These are phyloP conservation scores for Myzus persicae DNA, from an alignment of 1,140 invertebrate genomes.

Conservation along the genomic window DNA sequence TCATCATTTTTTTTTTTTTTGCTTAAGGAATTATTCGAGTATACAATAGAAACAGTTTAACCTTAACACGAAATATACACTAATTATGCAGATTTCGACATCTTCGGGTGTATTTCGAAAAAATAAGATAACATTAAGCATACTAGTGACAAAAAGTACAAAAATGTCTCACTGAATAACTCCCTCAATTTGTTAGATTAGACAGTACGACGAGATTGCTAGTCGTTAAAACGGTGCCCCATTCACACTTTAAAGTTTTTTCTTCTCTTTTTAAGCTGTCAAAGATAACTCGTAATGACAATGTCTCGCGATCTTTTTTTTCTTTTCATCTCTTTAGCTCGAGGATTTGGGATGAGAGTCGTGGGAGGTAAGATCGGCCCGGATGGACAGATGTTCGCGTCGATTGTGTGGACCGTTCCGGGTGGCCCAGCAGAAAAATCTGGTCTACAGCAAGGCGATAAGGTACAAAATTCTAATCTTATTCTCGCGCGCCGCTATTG, in stretches of 20 bases:
- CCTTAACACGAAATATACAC: background rate
- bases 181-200: background rate
- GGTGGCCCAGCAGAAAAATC: conserved; percentile 89
- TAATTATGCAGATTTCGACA: background rate
- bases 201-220: background rate
- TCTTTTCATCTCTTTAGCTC: conserved; percentile 70
- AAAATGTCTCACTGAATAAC: background rate
- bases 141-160: background rate
- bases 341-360: conserved; percentile 91
- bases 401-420: conserved; percentile 89
- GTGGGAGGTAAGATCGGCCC: conserved; percentile 86
- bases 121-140: background rate
- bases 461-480: conserved; percentile 67
- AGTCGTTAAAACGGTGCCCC: background rate
- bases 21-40: background rate
- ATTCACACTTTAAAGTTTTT: conserved; percentile 4
- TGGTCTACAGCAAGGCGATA: conserved; percentile 85
- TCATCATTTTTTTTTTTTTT: background rate
- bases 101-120: background rate
- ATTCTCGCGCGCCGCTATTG: no score
- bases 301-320: background rate
- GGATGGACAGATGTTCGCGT: conserved; percentile 85
- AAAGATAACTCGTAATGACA: background rate
- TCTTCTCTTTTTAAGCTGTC: background rate
- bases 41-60: background rate